A percentile compares a stretch with the other conserved stretches of the same genome.
These are phyloP conservation scores for Riparia riparia DNA, from an alignment of 2,113 vertebrate genomes.

Conservation along the genomic window DNA sequence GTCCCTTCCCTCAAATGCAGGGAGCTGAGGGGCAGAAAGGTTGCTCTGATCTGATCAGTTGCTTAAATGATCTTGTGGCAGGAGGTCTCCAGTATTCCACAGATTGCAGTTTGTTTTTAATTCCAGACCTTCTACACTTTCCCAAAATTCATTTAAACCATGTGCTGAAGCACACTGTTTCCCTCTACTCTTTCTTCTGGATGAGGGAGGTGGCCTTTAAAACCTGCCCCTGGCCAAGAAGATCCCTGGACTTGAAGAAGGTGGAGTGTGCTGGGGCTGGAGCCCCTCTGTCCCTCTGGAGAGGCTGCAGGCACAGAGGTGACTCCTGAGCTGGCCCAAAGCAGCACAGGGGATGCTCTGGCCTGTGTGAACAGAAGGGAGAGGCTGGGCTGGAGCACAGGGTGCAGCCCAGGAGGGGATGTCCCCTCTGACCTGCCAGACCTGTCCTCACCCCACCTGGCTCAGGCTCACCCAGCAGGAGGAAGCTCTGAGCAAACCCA, in stretches of 20 bases:
- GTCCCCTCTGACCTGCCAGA: not conserved
- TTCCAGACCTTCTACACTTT: not conserved
- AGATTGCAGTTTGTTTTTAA: not conserved
- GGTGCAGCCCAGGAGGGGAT: not conserved
- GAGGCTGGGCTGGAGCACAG: not conserved
- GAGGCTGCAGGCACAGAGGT: not conserved
- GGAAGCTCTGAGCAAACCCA: not conserved
- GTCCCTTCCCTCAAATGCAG: not conserved
- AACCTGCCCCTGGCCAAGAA: not conserved
- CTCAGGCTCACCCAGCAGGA: not conserved
- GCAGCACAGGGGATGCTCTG: not conserved
- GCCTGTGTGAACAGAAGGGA: accelerated
- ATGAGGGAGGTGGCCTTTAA: not conserved
- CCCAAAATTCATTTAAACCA: not conserved
- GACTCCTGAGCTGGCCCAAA: not conserved
- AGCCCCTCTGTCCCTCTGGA: not conserved
- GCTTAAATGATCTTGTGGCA: not conserved
- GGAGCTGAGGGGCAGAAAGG: not conserved
- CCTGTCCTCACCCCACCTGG: accelerated
- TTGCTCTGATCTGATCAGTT: not conserved
- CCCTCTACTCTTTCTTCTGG: not conserved
- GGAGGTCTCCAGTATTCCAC: not conserved
- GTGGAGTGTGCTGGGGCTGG: not conserved
- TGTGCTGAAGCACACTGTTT: not conserved
- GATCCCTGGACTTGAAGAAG: not conserved